Evolutionary conservation across 2,888 invertebrate species (phyloP).

Genomic region (Clanis bilineata): DNA sequence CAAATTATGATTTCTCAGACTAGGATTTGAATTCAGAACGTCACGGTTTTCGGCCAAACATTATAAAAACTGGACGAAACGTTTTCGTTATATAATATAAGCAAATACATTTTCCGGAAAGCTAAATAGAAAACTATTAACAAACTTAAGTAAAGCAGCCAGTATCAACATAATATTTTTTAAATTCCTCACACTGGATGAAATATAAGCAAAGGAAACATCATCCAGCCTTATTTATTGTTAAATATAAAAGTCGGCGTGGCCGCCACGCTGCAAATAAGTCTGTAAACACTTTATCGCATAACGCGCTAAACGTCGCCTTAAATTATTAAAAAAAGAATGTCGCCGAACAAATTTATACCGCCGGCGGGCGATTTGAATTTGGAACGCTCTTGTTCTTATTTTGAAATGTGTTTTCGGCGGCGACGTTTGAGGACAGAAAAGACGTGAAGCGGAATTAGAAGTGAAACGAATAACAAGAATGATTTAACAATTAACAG

Average conservation of each 20-base stretch:
- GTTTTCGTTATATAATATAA: too few relatives aligned
- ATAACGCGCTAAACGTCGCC: slow-evolving; percentile 45
- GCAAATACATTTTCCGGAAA: too few relatives aligned
- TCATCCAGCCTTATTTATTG: slow-evolving; percentile 10
- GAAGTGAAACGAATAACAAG: not conserved
- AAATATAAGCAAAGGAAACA: slow-evolving; percentile 7
- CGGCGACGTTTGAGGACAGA: slow-evolving; percentile 19
- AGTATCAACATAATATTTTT: not conserved
- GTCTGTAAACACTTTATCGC: slow-evolving; percentile 70
- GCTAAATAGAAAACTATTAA: too few relatives aligned
- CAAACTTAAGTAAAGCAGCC: too few relatives aligned
- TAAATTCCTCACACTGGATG: not conserved
- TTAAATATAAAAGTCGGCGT: slow-evolving; percentile 14
- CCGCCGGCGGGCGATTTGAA: slow-evolving; percentile 51
- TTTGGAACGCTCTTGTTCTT: slow-evolving; percentile 50
- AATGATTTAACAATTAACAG: too few relatives aligned
- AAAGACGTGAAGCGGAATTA: not conserved
- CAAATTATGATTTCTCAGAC: too few relatives aligned
- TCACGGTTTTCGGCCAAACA: too few relatives aligned
- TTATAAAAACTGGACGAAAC: too few relatives aligned
- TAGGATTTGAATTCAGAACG: too few relatives aligned
- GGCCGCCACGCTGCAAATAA: slow-evolving; percentile 55
- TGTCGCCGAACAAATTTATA: slow-evolving; percentile 48
- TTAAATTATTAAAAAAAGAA: slow-evolving; percentile 65
- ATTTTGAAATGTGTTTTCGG: slow-evolving; percentile 37